Base-by-base conservation (phyloP, 2,888 invertebrate genomes). In the Andrena hattorfiana region DNA sequence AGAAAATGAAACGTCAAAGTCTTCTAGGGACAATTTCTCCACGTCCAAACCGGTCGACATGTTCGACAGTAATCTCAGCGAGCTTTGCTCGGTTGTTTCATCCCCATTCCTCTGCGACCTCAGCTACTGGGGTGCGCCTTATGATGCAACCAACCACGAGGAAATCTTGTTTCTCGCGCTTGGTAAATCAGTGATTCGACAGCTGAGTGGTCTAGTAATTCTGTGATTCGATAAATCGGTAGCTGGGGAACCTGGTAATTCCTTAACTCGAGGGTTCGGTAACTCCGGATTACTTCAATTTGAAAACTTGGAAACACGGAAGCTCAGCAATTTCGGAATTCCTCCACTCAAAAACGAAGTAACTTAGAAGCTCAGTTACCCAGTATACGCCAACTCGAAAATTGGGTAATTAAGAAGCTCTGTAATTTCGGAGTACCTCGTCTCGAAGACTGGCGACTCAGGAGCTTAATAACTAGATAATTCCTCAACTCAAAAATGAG, bases 11-110 rank as follows among this genome's bases (percentile, higher is more conserved):
- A 87, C 79, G 87, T 87, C 87, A 83, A 72, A 78, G 69, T 77
- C 77, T 85, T 75, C 77, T 75, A 68, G 56, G 83, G 85, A 87
- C 87, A 87, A 87, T 87, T 87, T 87, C 85, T 87, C 87, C 71
- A 64, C 81, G 87, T 85, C 84, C 64, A 79, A 79, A 81, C 81
- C 78, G 81, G 77, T 77, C 80, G 87, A 87, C 87, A 78, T 84
- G 87, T 87, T 87, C 87, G 87, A 87, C 87, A 87, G 85, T 87
- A 87, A 87, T 87, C 87, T 87, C 80, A 63, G 85, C 77, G 63
- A 79, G 87, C 79, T 81, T 77, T 73, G 54, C 85, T 48, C 78
- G 68, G 74, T 67, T 56, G 77, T 77, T 77, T 42, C 70, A 32
- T n/a, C 64, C 63, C 10, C 30, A 26, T 32, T 51, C 62, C 30